Percentiles rank a stretch among this genome's conserved stretches.
Evolutionary conservation across 37 sponge, comb jelly and placozoan species (phyloP).

Genomic region (Diacarnus erythraeanus): DNA sequence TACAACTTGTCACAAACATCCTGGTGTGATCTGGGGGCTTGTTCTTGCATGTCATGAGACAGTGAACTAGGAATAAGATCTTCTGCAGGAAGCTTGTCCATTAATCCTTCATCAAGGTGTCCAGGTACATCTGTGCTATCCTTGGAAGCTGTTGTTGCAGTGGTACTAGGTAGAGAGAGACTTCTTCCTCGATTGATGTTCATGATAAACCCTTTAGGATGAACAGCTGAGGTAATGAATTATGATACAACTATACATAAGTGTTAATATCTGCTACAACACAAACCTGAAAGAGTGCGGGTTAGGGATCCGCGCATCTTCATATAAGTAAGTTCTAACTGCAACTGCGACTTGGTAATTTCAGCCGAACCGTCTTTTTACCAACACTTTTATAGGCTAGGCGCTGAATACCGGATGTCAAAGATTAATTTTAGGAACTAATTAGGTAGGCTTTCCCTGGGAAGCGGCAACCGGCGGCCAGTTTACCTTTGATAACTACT

Average conservation of each 20-base stretch:
- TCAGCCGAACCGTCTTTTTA: too few relatives aligned
- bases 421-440: too few relatives aligned
- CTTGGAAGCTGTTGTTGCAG: background rate
- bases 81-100: background rate
- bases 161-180: background rate
- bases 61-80: background rate
- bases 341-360: too few relatives aligned
- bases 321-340: background rate
- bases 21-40: background rate
- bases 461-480: too few relatives aligned
- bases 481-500: too few relatives aligned
- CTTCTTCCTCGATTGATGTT: background rate
- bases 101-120: background rate
- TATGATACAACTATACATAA: background rate
- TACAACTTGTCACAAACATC: constrained; percentile 9
- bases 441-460: too few relatives aligned
- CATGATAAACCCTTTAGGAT: background rate
- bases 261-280: too few relatives aligned
- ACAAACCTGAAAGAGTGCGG: background rate
- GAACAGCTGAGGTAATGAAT: background rate
- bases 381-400: too few relatives aligned
- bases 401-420: too few relatives aligned
- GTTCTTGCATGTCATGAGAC: constrained; percentile 2
- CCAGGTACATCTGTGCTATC: background rate
- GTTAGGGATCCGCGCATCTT: background rate